Conservation (phyloP, 2,797 vertebrate species). For the Coregonus ussuriensis region DNA sequence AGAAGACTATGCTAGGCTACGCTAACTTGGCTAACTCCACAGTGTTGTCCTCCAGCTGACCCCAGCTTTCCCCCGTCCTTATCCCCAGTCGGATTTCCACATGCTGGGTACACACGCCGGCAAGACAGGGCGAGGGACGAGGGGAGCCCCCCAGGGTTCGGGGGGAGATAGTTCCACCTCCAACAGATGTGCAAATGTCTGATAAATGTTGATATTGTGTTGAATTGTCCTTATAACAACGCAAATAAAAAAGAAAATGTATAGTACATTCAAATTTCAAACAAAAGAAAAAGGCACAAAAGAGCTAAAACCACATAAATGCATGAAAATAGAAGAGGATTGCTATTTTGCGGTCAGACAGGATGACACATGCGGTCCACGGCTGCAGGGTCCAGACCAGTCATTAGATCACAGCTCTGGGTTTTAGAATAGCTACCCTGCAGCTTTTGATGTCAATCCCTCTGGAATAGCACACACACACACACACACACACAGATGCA, state of each 20-base stretch:
- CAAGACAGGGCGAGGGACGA: constrained; percentile 21
- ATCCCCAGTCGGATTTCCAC: constrained; percentile 36
- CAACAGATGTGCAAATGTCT: background rate
- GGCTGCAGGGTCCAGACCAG: background rate
- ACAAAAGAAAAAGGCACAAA: too few species aligned
- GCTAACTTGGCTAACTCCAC: background rate
- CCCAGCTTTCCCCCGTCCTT: constrained; percentile 31
- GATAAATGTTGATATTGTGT: too few species aligned
- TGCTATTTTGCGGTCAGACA: background rate
- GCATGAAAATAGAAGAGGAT: background rate
- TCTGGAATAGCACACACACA: background rate
- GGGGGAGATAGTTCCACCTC: background rate
- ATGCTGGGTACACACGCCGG: constrained; percentile 32
- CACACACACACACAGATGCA: background rate
- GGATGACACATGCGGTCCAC: background rate
- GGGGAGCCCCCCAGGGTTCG: background rate
- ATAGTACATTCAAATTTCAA: background rate
- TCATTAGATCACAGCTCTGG: constrained; percentile 20
- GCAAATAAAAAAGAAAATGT: too few species aligned
- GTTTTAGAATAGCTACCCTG: background rate
- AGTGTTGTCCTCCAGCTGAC: constrained; percentile 47
- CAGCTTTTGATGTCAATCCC: constrained; percentile 9
- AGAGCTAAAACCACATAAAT: background rate
- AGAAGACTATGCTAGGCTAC: background rate
- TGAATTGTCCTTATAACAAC: too few species aligned